Percentiles rank a stretch among this genome's conserved stretches.
Evolutionary conservation across 64 coral and sea anemone genomes (phyloP).

Genomic region (Dendrophyllia cribrosa): DNA sequence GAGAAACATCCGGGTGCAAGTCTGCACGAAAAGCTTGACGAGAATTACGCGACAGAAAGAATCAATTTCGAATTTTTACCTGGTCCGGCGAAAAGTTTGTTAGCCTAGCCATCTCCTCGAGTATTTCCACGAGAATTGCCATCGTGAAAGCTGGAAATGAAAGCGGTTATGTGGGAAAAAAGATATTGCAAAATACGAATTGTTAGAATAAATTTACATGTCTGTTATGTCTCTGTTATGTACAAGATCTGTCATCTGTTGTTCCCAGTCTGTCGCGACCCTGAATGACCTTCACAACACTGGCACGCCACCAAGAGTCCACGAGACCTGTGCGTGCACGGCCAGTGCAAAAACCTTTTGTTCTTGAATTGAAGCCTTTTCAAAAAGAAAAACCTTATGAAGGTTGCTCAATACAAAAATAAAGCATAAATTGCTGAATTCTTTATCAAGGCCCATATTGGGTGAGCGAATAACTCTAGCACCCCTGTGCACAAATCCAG

Average conservation of each 20-base stretch:
- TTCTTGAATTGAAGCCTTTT: too few relatives aligned
- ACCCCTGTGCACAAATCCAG: conserved; percentile 25
- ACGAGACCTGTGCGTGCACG: not conserved
- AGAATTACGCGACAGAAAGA: not conserved
- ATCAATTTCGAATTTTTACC: not conserved
- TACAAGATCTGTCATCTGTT: not conserved
- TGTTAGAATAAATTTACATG: not conserved
- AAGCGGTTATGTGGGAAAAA: not conserved
- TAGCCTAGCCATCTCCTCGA: not conserved
- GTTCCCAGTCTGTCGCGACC: conserved; percentile 31
- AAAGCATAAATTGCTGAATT: too few relatives aligned
- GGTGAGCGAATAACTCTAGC: not conserved
- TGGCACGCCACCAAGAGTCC: too few relatives aligned
- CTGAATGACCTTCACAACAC: not conserved
- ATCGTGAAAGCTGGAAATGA: not conserved
- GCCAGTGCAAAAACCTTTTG: too few relatives aligned
- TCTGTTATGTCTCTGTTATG: not conserved
- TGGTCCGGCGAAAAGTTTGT: conserved; percentile 24
- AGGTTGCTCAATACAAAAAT: too few relatives aligned
- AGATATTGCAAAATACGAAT: not conserved
- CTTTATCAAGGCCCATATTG: not conserved
- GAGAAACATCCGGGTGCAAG: too few relatives aligned
- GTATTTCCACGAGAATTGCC: not conserved
- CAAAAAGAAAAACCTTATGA: too few relatives aligned
- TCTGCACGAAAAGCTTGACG: not conserved